Conservation (phyloP, 2,797 vertebrate genomes). For the Pseudocheirus occidentalis region DNA sequence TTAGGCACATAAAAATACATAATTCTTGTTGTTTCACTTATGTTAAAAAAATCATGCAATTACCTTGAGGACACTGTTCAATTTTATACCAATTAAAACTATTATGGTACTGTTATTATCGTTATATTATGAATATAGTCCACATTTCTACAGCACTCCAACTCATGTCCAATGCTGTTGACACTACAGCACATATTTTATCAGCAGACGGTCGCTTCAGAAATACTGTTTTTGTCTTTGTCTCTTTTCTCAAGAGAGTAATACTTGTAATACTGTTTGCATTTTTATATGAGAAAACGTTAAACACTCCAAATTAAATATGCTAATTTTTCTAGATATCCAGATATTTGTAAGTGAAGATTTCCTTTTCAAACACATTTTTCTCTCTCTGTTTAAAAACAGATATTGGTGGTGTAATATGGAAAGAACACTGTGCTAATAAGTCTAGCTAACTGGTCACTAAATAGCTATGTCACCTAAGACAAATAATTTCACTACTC, state of each 20-base stretch:
- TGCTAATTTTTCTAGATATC: neutral
- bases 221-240: neutral
- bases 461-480: neutral
- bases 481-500: neutral
- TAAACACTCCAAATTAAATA: neutral
- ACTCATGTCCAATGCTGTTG: neutral
- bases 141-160: neutral
- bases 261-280: neutral
- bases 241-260: neutral
- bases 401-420: neutral
- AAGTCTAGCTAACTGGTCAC: neutral
- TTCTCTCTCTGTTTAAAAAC: neutral
- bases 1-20: constrained; percentile 57
- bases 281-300: neutral
- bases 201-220: constrained; percentile 20
- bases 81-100: constrained; percentile 48
- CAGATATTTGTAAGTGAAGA: neutral
- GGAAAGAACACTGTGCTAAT: neutral
- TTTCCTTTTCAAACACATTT: neutral
- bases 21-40: constrained; percentile 30
- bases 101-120: neutral
- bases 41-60: constrained; percentile 21
- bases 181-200: neutral
- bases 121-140: neutral
- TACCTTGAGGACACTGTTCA: neutral